phyloP scores from a whole-genome alignment of 2,113 vertebrate species.

The Tautogolabrus adspersus region DNA sequence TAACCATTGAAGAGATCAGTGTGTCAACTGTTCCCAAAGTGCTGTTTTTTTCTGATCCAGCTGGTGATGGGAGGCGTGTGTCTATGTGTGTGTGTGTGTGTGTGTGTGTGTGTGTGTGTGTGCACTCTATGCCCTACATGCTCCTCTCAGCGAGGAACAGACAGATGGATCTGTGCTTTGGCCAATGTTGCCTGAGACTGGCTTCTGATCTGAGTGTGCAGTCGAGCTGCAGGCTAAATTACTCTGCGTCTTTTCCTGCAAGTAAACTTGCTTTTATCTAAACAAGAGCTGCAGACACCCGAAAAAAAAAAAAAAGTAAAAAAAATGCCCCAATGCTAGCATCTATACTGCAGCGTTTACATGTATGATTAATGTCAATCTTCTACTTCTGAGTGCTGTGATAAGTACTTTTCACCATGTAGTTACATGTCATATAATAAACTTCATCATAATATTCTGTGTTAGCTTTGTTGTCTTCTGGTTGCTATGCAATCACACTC shows the following conservation, averaged over 20 bases:
- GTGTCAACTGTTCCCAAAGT: slow-evolving; percentile 82
- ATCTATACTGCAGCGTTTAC: neutral
- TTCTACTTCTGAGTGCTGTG: neutral
- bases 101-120: slow-evolving; percentile 29
- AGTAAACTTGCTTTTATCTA: slow-evolving; percentile 32
- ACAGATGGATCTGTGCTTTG: slow-evolving; percentile 75
- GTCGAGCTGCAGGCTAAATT: slow-evolving; percentile 50
- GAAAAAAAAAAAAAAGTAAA: neutral
- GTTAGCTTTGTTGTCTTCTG: slow-evolving; percentile 10
- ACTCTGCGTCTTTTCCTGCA: slow-evolving; percentile 34
- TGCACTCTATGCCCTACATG: slow-evolving; percentile 54
- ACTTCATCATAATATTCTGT: neutral
- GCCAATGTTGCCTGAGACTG: slow-evolving; percentile 60
- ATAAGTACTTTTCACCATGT: slow-evolving; percentile 1
- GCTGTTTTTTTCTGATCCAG: slow-evolving; percentile 80
- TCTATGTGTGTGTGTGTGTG: slow-evolving; percentile 29
- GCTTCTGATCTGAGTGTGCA: slow-evolving; percentile 60
- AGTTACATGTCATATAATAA: slow-evolving; percentile 5
- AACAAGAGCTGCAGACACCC: slow-evolving; percentile 13
- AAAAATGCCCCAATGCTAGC: neutral
- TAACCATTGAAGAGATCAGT: slow-evolving; percentile 82
- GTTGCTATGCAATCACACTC: slow-evolving; percentile 19
- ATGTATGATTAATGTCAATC: slow-evolving; percentile 1
- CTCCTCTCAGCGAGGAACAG: slow-evolving; percentile 67
- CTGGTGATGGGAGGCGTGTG: slow-evolving; percentile 77